Evolutionary conservation across 2,113 vertebrate species (phyloP).

Genomic region (Mugil cephalus): DNA sequence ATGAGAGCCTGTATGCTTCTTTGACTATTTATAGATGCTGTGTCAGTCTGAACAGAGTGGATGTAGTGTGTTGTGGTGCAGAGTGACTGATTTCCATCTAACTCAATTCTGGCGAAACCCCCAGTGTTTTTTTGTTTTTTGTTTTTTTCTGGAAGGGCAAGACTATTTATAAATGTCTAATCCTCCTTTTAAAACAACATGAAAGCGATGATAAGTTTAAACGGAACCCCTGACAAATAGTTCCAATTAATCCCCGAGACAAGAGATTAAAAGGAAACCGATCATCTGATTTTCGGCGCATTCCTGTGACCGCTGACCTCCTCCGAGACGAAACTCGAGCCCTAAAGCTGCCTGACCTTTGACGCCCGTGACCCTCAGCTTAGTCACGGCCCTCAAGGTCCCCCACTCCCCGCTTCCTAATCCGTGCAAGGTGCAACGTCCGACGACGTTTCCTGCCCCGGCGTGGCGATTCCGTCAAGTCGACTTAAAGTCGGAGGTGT

Average conservation of each 20-base stretch:
- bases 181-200: conserved; percentile 21
- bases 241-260: conserved; percentile 28
- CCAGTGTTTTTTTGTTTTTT: conserved; percentile 5
- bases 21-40: conserved; percentile 67
- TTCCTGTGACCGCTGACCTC: conserved; percentile 25
- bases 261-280: conserved; percentile 18
- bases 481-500: conserved; percentile 67
- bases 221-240: conserved; percentile 13
- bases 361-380: conserved; percentile 10
- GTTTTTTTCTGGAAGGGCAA: background rate
- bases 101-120: conserved; percentile 20
- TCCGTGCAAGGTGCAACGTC: conserved; percentile 83
- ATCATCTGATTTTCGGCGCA: conserved; percentile 50
- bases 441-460: conserved; percentile 77
- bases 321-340: conserved; percentile 27
- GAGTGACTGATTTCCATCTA: conserved; percentile 47
- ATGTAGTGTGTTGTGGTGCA: conserved; percentile 44
- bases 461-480: conserved; percentile 80
- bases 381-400: conserved; percentile 3
- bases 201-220: conserved; percentile 16
- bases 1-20: conserved; percentile 29
- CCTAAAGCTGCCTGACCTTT: conserved; percentile 53
- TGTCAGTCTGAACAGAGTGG: conserved; percentile 42
- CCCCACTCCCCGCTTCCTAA: conserved; percentile 82
- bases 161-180: conserved; percentile 40